A percentile compares a stretch with the other conserved stretches of the same genome.
These are phyloP conservation scores for Hypomecis punctinalis DNA, from an alignment of 2,888 invertebrate species.

Conservation along the genomic window DNA sequence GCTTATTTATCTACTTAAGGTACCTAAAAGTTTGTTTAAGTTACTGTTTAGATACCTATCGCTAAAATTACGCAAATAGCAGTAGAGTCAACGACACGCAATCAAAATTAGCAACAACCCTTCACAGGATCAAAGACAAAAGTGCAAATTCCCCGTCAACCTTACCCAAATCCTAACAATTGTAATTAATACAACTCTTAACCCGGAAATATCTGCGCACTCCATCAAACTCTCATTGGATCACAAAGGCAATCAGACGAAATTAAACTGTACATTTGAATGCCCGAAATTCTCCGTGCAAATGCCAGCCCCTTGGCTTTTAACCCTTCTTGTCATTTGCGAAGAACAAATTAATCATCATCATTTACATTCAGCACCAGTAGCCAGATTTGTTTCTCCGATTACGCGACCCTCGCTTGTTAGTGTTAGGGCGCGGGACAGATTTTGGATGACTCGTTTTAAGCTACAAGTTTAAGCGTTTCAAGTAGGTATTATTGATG, in stretches of 20 bases:
- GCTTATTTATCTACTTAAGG: too few species aligned
- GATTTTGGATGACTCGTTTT: conserved; percentile 73
- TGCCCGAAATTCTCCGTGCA: conserved; percentile 72
- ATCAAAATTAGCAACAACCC: conserved; percentile 37
- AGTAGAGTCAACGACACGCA: conserved; percentile 31
- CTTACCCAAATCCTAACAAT: conserved; percentile 61
- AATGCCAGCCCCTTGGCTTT: conserved; percentile 75
- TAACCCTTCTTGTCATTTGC: conserved; percentile 84
- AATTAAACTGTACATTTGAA: conserved; percentile 70
- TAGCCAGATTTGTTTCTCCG: conserved; percentile 84
- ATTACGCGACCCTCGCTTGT: conserved; percentile 82
- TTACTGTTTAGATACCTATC: neutral
- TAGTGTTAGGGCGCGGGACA: conserved; percentile 69
- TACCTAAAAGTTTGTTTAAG: too few species aligned
- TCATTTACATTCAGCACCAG: conserved; percentile 84
- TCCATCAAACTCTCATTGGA: conserved; percentile 75
- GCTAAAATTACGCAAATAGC: neutral
- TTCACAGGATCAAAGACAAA: conserved; percentile 63
- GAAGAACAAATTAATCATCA: conserved; percentile 85
- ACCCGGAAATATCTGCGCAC: conserved; percentile 80
- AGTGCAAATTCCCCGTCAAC: conserved; percentile 52
- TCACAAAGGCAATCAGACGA: conserved; percentile 82
- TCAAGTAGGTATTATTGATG: too few species aligned
- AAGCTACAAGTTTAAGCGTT: conserved; percentile 46
- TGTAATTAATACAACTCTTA: conserved; percentile 78